Evolutionary conservation across 2,888 invertebrate genomes (phyloP), one percentile per base, ranked within the genome.

Genomic region (Sturmia bella): DNA sequence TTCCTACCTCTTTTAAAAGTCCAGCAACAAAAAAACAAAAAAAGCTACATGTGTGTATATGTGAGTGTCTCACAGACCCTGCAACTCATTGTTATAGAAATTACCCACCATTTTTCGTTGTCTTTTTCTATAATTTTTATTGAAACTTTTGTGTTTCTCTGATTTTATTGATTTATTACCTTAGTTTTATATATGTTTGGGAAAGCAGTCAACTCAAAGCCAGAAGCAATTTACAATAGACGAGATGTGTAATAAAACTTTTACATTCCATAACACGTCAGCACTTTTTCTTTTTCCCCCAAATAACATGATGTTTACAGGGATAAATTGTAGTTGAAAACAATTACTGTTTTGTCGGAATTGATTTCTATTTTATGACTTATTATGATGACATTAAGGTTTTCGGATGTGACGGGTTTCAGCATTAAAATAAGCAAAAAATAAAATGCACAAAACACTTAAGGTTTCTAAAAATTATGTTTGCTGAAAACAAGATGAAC

Each of bases 111-210:
- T 39, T 76, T 61, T 11, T 15, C 17, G 3, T 43, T 3, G 15
- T 17, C 9, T 24, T 11, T 68, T 32, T 3, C 32, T 32, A 32
- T 32, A 7, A 32, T 32, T 32, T 32, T 32, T 32, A 7, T 32
- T 32, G 0, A 63, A 45, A n/a, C 43, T 37, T 72, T 59, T 17
- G 1, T 61, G 13, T 21, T 52, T 32, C 41, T 61, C 17, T 37
- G 57, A 52, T 37, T 52, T 45, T 41, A 78, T 72, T 78, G 72
- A 72, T 78, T 78, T 78, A 78, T 66, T 72, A 59, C 72, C 56
- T 50, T 21, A 32, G 57, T 17, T 32, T 64, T 43, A 17, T 50
- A 15, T 21, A 37, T 24, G 15, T 63, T 39, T 21, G 19, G 13
- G 1, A 21, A 37, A 45, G 61, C 24, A 39, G 39, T 12, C 48